Base-by-base conservation (phyloP, 2,797 vertebrate species). In the Gobionotothen gibberifrons region DNA sequence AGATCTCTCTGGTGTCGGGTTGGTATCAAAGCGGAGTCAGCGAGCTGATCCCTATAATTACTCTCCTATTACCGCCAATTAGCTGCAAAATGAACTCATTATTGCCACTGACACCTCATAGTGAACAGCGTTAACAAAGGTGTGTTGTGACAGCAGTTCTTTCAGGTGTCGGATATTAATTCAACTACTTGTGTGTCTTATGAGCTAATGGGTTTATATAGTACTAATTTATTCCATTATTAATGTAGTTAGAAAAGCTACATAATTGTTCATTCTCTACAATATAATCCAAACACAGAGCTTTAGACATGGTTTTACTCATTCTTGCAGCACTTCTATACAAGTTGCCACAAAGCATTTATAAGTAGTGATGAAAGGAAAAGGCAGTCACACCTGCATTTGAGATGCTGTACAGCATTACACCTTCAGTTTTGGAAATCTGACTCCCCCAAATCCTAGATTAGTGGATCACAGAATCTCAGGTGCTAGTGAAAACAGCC, bases 391-490 rank as follows among this genome's bases (percentile, higher is more conserved):
- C 72, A 72, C 77, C 68, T 84, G 59, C 57, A 75, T 88, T 86
- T 88, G 69, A 83, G 78, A 92, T 87, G 79, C 81, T 81, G 79
- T 82, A 72, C 83, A 69, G 76, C 72, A 72, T 82, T 81, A 81
- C 76, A 85, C 64, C 66, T 83, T 86, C 46, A 81, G 82, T 78
- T 91, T 87, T 67, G 48, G 80, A 85, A 85, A 91, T 83, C 71
- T 64, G 71, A 88, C 84, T 63, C 78, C 72, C 19, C 49, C 51
- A 90, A 92, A 90, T 87, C 90, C 87, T 60, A 88, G 87, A 89
- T 91, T 90, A 90, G 76, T 49, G 76, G 86, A 91, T 93, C 89
- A 90, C 71, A 86, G 78, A 84, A 82, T 89, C 86, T 81, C 64
- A 40, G 82, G 72, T 59, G 36, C 82, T 84, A 81, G 90, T 87